These are phyloP conservation scores for Synaphobranchus kaupii DNA, from an alignment of 2,797 vertebrate genomes.

Conservation along the genomic window DNA sequence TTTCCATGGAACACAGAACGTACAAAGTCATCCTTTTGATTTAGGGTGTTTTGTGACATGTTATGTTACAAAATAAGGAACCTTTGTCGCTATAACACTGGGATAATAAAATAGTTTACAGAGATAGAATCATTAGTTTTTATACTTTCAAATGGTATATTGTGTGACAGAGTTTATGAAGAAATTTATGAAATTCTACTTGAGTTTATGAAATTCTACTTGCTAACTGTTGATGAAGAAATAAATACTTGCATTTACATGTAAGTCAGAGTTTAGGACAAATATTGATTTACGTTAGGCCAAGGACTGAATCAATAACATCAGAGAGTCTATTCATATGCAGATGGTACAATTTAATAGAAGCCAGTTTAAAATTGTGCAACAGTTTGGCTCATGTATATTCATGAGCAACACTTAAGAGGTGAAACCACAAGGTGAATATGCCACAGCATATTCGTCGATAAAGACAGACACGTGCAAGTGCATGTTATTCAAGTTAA, in stretches of 20 bases:
- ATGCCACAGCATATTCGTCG: not conserved
- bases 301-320: not conserved
- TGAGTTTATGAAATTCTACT: too few relatives aligned
- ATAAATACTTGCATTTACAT: not conserved
- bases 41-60: too few relatives aligned
- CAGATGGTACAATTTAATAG: not conserved
- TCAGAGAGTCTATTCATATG: not conserved
- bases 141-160: too few relatives aligned
- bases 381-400: not conserved
- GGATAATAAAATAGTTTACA: too few relatives aligned
- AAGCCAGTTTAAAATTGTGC: not conserved
- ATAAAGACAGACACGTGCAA: not conserved
- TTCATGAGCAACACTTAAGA: not conserved
- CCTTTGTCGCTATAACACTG: too few relatives aligned
- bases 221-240: not conserved
- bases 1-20: too few relatives aligned
- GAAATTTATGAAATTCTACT: too few relatives aligned
- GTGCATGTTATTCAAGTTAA: not conserved
- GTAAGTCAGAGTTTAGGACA: not conserved
- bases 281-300: not conserved
- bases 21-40: too few relatives aligned
- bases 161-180: too few relatives aligned
- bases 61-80: too few relatives aligned
- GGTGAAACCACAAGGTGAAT: not conserved
- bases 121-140: too few relatives aligned